Percentiles rank a stretch among this genome's conserved stretches.
Evolutionary conservation across 2,888 invertebrate genomes (phyloP).

Genomic region (Papilio elwesi): DNA sequence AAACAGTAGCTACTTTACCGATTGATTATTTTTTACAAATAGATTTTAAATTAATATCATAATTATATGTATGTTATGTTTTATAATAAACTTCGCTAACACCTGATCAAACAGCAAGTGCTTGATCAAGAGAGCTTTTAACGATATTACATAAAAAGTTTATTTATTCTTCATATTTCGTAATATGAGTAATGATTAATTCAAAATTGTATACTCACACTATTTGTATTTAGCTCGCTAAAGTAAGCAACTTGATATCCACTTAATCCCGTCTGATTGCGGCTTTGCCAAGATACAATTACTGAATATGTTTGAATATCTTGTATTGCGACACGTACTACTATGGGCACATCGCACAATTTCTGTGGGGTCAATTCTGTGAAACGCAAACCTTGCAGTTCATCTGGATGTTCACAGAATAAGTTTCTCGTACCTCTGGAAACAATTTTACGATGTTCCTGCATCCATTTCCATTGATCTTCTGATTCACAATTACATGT

Average conservation of each 20-base stretch:
- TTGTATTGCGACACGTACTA: constrained; percentile 93
- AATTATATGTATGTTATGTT: no score
- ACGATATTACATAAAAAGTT: no score
- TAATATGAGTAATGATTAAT: constrained; percentile 24
- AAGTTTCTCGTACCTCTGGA: constrained; percentile 85
- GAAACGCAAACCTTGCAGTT: constrained; percentile 90
- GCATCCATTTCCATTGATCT: constrained; percentile 96
- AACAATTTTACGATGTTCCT: constrained; percentile 92
- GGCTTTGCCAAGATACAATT: constrained; percentile 94
- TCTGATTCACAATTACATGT: constrained; percentile 95
- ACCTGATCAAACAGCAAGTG: no score
- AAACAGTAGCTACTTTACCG: no score
- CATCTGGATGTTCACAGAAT: constrained; percentile 93
- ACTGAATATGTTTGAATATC: constrained; percentile 95
- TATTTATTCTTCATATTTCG: no score
- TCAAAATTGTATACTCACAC: constrained; percentile 71
- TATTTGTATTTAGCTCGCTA: constrained; percentile 81
- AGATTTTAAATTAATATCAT: no score
- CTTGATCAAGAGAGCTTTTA: no score
- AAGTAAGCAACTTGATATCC: constrained; percentile 95
- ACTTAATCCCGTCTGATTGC: constrained; percentile 92
- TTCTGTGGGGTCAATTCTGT: constrained; percentile 91
- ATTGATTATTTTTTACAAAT: no score
- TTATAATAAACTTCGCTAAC: no score
- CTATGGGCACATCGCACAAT: constrained; percentile 93